Conservation (phyloP, 2,888 invertebrate genomes). For the Hylaea fasciaria region DNA sequence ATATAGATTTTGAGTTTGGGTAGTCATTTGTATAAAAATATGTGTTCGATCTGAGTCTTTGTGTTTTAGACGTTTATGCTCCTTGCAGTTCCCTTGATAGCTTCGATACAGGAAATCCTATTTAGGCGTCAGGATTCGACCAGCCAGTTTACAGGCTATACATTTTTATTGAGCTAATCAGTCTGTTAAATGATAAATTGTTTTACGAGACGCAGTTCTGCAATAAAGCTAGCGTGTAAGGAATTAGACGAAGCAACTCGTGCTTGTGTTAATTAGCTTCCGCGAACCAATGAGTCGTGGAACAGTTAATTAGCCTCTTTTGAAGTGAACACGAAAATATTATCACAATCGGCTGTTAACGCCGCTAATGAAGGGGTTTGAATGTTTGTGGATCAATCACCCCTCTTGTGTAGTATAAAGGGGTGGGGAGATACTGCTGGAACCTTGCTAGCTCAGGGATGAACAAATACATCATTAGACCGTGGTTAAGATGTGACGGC, state of each 20-base stretch:
- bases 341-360: conserved; percentile 51
- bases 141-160: too few species aligned
- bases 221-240: conserved; percentile 9
- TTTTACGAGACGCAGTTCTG: too few species aligned
- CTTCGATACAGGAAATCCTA: too few species aligned
- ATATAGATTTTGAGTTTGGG: too few species aligned
- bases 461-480: background rate
- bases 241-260: conserved; percentile 6
- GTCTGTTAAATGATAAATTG: too few species aligned
- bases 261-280: conserved; percentile 38
- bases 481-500: background rate
- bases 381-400: conserved; percentile 56
- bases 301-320: conserved; percentile 34
- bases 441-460: background rate
- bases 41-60: too few species aligned
- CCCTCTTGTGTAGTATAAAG: conserved; percentile 45
- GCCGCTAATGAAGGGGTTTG: conserved; percentile 57
- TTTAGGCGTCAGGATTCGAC: too few species aligned
- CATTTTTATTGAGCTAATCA: too few species aligned
- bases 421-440: background rate
- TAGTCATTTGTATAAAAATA: too few species aligned
- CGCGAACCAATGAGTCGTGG: conserved; percentile 36
- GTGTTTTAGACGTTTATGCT: too few species aligned
- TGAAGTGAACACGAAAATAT: conserved; percentile 35
- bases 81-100: too few species aligned